Base-by-base conservation (phyloP, 2,888 invertebrate species). In the Pseudeuparius sepicola region DNA sequence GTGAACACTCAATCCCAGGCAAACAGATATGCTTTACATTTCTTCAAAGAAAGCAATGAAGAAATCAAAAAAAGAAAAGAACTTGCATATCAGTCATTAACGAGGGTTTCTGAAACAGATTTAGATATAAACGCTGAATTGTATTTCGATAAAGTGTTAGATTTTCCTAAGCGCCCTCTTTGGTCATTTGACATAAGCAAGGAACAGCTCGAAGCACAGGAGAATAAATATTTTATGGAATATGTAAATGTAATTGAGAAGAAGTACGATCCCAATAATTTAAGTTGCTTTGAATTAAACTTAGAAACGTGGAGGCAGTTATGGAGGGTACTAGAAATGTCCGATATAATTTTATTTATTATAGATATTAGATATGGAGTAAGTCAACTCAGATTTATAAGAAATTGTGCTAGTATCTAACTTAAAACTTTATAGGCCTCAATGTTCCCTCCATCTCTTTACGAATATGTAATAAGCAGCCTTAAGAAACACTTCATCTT, bases 241-340 rank as follows among this genome's bases (percentile, higher is more conserved):
- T 93, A 89, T 56, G 57, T 89, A 9, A 73, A 73, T 37, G 58
- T 61, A 0, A 62, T 92, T 4, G 75, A 82, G 48, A 64, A 68
- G 4, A 70, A 72, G 0, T 74, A 71, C 39, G 63, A 68, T 12
- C 67, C 71, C 53, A 67, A 71, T 38, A 70, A 78, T 3, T 63
- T 92, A 42, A 88, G 90, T 30, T 84, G 87, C 52, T 92, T 90
- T 59, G 94, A 96, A 59, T 59, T 93, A 39, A 96, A 96, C 64
- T 62, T 96, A 47, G 94, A 96, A 64, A 94, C 94, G 0, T 96
- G 94, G 94, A 64, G 94, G 9, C 96, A 96, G 52, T 60, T 96
- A 41, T 96, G 96, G 96, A 66, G 96, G 24, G 94, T 96, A 0
- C 55, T 92, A 4, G 96, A 96, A 61, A 87, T 93, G 75, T 89